Evolutionary conservation across 2,888 invertebrate genomes (phyloP), one percentile per base, ranked within the genome.

Genomic region (Lasius fuliginosus): DNA sequence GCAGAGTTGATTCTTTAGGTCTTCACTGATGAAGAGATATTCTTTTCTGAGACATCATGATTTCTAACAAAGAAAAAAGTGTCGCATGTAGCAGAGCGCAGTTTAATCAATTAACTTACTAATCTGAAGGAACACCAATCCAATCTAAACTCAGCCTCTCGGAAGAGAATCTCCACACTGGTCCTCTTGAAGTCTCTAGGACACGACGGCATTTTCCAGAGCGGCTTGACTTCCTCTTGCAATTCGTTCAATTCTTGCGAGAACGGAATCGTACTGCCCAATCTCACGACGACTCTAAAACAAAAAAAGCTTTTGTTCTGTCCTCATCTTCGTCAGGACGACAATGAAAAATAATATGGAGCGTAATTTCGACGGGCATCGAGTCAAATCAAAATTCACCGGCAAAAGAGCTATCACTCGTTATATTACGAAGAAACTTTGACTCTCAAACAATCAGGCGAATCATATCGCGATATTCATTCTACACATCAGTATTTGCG

Each of bases 121-220:
- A 98, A 95, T 94, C 97, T 96, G 94, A 98, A 98, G 75, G 97
- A 97, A 92, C 98, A 99, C 98, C 98, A 99, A 94, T 99, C 98
- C 23, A 98, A 95, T 49, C 97, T 96, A 91, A 98, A 97, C 0
- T 97, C 97, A 11, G 97, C 97, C 85, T 97, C 97, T 87, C 98
- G 96, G 94, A 99, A 98, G 84, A 97, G 96, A 90, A 97, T 96
- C 94, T 99, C 98, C 0, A 98, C 98, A 0, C 98, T 97, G 0
- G 98, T 98, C 84, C 98, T 96, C 94, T 98, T 98, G 94, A 97
- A 98, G 91, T 97, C 97, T 36, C 97, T 94, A 0, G 98, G 98
- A 92, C 98, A 99, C 27, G 97, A 97, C 0, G 97, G 96, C 64
- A 98, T 95, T 87, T 97, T 97, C 93, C 97, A 97, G 0, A 98